Conservation (phyloP, 2,888 invertebrate genomes). For the Rotaria macrura region DNA sequence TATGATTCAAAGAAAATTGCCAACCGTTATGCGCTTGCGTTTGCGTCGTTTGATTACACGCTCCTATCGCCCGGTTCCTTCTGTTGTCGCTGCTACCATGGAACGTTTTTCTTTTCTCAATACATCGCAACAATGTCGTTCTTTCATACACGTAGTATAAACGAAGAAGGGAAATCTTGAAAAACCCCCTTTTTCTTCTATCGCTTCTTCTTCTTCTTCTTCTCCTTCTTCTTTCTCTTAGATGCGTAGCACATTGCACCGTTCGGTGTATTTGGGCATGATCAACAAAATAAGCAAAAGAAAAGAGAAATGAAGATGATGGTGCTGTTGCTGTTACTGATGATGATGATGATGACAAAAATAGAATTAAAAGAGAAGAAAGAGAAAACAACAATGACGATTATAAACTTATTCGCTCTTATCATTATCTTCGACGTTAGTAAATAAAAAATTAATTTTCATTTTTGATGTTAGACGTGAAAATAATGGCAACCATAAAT, state of each 20-base stretch:
- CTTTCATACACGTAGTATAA: neutral
- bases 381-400: neutral
- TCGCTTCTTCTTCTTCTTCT: neutral
- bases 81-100: neutral
- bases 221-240: neutral
- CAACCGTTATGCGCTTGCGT: neutral
- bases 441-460: neutral
- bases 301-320: neutral
- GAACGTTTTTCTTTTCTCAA: neutral
- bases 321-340: neutral
- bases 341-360: neutral
- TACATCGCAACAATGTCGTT: neutral
- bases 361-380: neutral
- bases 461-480: neutral
- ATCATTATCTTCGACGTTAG: neutral
- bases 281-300: neutral
- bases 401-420: neutral
- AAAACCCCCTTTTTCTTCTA: neutral
- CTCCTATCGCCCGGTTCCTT: neutral
- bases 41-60: neutral
- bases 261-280: neutral
- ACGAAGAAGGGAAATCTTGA: slow-evolving; percentile 7
- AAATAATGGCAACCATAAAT: neutral
- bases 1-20: neutral
- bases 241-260: neutral